These are phyloP conservation scores for Leptinotarsa texana DNA, from an alignment of 1,140 invertebrate species.

Conservation along the genomic window DNA sequence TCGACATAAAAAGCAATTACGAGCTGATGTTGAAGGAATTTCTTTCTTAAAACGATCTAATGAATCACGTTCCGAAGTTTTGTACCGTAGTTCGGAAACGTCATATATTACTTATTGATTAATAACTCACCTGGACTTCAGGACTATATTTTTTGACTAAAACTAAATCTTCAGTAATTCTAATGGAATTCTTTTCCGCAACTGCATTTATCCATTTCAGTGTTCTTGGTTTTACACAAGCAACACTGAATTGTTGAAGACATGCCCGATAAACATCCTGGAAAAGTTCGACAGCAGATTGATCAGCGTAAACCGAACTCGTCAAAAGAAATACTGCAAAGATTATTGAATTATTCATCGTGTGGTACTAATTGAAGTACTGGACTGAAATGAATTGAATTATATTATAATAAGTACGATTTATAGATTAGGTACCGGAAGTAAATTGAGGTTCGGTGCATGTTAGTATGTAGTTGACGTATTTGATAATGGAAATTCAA, in stretches of 20 bases:
- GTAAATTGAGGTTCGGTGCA: slow-evolving; percentile 10
- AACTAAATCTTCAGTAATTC: slow-evolving; percentile 72
- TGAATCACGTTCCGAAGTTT: too few relatives aligned
- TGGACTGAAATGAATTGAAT: slow-evolving; percentile 16
- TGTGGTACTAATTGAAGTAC: slow-evolving; percentile 18
- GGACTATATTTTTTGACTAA: slow-evolving; percentile 66
- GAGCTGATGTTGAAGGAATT: too few relatives aligned
- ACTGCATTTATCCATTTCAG: slow-evolving; percentile 71
- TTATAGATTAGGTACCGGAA: slow-evolving; percentile 22
- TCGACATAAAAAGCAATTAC: too few relatives aligned
- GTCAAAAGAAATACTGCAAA: not conserved
- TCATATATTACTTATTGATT: too few relatives aligned
- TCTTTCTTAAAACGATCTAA: too few relatives aligned
- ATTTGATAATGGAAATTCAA: not conserved
- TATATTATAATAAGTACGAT: slow-evolving; percentile 5
- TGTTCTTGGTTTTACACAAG: slow-evolving; percentile 78
- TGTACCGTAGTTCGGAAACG: too few relatives aligned
- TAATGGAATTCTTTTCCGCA: slow-evolving; percentile 67
- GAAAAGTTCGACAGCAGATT: slow-evolving; percentile 63
- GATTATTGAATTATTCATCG: slow-evolving; percentile 19
- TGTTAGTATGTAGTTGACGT: slow-evolving; percentile 17
- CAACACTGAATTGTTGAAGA: slow-evolving; percentile 65
- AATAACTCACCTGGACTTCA: slow-evolving; percentile 51
- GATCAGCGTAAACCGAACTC: slow-evolving; percentile 29
- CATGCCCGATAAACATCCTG: slow-evolving; percentile 68